Percentiles rank a stretch among this genome's conserved stretches.
phyloP scores from a whole-genome alignment of 2,797 vertebrate genomes.

The Myotis planiceps region DNA sequence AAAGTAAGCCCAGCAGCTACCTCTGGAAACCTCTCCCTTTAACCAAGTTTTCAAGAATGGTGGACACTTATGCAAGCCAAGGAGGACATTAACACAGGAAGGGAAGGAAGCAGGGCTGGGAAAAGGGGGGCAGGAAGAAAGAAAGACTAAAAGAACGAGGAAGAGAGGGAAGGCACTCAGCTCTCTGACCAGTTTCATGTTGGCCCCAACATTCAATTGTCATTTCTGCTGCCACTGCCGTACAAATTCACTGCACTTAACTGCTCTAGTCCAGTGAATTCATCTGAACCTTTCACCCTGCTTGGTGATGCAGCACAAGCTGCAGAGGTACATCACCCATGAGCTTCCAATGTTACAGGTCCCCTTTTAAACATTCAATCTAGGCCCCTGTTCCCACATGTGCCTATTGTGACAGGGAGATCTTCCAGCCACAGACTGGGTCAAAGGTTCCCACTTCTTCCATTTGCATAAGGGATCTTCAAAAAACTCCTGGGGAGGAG shows the following conservation, averaged over 20 bases:
- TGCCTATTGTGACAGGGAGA: not conserved
- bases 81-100: not conserved
- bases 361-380: not conserved
- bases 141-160: not conserved
- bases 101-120: no score
- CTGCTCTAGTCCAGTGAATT: not conserved
- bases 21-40: not conserved
- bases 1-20: constrained; percentile 15
- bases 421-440: not conserved
- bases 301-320: rapidly evolving
- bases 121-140: not conserved
- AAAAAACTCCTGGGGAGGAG: not conserved
- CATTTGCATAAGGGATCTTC: not conserved
- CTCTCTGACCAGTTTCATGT: not conserved
- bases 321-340: not conserved
- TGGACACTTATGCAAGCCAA: not conserved
- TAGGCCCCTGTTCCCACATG: not conserved
- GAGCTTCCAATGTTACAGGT: not conserved
- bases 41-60: not conserved
- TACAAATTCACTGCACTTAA: not conserved
- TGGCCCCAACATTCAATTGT: not conserved
- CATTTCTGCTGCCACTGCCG: not conserved
- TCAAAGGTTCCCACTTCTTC: not conserved
- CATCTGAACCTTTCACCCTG: not conserved
- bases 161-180: not conserved